A percentile compares a stretch with the other conserved stretches of the same genome.
Conservation (phyloP, 2,113 vertebrate species). For the Aix galericulata region DNA sequence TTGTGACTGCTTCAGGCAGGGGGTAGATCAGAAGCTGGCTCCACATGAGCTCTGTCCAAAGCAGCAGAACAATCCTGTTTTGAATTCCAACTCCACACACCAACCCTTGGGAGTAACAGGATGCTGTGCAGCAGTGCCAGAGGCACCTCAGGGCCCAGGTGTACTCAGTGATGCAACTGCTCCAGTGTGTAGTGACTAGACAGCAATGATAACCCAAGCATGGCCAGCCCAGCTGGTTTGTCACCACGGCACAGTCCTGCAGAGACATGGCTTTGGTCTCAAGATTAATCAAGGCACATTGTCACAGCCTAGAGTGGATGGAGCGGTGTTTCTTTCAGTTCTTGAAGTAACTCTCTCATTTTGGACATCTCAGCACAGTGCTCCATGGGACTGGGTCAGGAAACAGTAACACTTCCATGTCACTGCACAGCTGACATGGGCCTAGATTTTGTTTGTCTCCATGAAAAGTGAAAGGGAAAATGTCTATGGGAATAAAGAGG, state of each 20-base stretch:
- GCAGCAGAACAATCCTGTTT: neutral
- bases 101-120: neutral
- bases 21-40: neutral
- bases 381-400: neutral
- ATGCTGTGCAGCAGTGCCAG: neutral
- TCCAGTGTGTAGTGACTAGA: neutral
- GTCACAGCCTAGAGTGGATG: fast-evolving
- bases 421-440: neutral
- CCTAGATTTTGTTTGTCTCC: neutral
- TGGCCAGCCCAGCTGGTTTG: neutral
- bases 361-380: neutral
- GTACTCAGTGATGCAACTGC: neutral
- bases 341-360: neutral
- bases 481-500: neutral
- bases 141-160: neutral
- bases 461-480: neutral
- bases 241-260: neutral
- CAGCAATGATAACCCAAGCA: neutral
- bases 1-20: neutral
- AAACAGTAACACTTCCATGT: neutral
- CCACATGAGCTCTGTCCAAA: neutral
- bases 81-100: neutral
- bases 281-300: neutral
- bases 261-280: neutral
- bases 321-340: neutral